Conservation (phyloP, 2,888 invertebrate genomes). For the Diarsia dahlii region DNA sequence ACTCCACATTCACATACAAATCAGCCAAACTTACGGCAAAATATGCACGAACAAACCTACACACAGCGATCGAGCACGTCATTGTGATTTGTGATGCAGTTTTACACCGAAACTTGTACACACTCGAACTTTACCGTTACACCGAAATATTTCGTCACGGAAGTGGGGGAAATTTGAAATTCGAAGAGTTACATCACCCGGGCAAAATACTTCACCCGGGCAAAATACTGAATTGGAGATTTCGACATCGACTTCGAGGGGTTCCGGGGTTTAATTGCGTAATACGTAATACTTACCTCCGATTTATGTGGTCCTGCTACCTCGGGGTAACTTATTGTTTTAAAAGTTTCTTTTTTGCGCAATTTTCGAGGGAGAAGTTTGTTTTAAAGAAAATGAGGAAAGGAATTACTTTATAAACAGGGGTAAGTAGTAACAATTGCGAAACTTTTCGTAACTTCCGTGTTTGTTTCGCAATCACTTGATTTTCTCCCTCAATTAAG, state of each 20-base stretch:
- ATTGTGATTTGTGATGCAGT: conserved; percentile 74
- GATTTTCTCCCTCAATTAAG: background rate
- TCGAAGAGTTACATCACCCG: conserved; percentile 78
- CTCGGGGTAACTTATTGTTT: conserved; percentile 30
- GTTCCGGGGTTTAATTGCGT: conserved; percentile 58
- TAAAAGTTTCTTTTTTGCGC: conserved; percentile 31
- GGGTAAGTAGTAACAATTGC: conserved; percentile 17
- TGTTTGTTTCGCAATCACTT: conserved; percentile 21
- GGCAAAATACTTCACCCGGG: conserved; percentile 57
- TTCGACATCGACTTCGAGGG: conserved; percentile 51
- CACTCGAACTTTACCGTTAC: conserved; percentile 72
- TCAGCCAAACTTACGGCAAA: conserved; percentile 14
- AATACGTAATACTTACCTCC: conserved; percentile 41
- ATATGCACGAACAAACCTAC: conserved; percentile 52
- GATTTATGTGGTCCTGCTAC: conserved; percentile 43
- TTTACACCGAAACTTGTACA: conserved; percentile 81
- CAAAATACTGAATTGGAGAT: conserved; percentile 44
- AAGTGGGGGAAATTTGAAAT: conserved; percentile 71
- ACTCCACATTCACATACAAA: conserved; percentile 40
- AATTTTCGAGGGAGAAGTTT: conserved; percentile 28
- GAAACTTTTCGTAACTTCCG: conserved; percentile 23
- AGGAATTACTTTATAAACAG: conserved; percentile 11
- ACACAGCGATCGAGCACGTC: conserved; percentile 31
- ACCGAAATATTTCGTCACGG: conserved; percentile 79
- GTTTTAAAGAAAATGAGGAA: conserved; percentile 42